Percentiles rank a stretch among this genome's conserved stretches.
Evolutionary conservation across 2,888 invertebrate genomes (phyloP).

Genomic region (Chymomyza fuscimana): DNA sequence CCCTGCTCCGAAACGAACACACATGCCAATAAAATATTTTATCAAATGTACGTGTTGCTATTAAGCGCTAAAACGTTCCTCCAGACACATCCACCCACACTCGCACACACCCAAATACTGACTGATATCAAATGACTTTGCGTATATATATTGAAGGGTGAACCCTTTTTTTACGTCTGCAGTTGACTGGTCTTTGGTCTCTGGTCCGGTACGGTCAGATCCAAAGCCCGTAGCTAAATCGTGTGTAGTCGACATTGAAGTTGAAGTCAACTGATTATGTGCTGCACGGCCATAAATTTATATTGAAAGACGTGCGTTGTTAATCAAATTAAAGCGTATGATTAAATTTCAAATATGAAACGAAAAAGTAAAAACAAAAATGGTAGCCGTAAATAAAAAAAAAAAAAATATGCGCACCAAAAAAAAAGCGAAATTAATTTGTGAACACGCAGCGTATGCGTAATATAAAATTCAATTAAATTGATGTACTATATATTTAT

Average conservation of each 20-base stretch:
- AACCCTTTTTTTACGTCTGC: slow-evolving; percentile 72
- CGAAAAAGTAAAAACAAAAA: slow-evolving; percentile 14
- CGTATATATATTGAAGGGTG: slow-evolving; percentile 71
- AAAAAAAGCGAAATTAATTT: slow-evolving; percentile 55
- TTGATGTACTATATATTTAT: slow-evolving; percentile 36
- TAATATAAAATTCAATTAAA: slow-evolving; percentile 53
- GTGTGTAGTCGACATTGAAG: slow-evolving; percentile 23
- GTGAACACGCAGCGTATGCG: slow-evolving; percentile 56
- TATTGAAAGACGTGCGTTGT: slow-evolving; percentile 72
- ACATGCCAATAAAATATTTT: slow-evolving; percentile 74
- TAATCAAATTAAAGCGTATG: slow-evolving; percentile 75
- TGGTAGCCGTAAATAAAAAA: slow-evolving; percentile 9
- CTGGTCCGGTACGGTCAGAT: slow-evolving; percentile 1
- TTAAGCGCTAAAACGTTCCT: slow-evolving; percentile 56
- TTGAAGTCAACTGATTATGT: slow-evolving; percentile 62
- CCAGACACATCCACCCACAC: background rate
- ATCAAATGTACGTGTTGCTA: slow-evolving; percentile 73
- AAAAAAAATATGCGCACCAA: background rate
- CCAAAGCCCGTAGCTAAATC: background rate
- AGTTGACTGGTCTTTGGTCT: slow-evolving; percentile 12
- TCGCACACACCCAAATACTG: slow-evolving; percentile 54
- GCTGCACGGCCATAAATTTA: slow-evolving; percentile 69
- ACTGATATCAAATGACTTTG: slow-evolving; percentile 63
- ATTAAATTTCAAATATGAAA: slow-evolving; percentile 67
- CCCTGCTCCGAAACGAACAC: slow-evolving; percentile 23